Base-by-base conservation (phyloP, 2,797 vertebrate species). In the Malacoraja senta region DNA sequence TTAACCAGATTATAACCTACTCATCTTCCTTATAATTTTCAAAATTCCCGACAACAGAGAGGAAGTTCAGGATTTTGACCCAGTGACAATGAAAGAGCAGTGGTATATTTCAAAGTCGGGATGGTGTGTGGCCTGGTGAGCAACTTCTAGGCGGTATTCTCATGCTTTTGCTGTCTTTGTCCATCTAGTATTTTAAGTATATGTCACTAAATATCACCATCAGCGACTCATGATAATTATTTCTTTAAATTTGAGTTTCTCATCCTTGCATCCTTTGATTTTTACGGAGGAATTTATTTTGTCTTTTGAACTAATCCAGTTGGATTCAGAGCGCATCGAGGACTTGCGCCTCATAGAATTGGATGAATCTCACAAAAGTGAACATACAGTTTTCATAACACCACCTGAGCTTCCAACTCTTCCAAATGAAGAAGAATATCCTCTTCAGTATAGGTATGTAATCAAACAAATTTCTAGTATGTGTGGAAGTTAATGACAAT, bases 361-460 rank as follows among this genome's bases (percentile, higher is more conserved):
- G 95, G 98, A 99, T 94, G 98, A 99, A 93, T 99, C 99, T 26
- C 97, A 99, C 95, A 97, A 96, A 95, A 99, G 99, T 13, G 99
- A 99, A 95, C 99, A 99, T 95, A 99, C 99, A 0, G 99, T 99
- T 93, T 99, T 98, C 94, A 98, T 99, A 95, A 99, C 98, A 80
- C 99, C 99, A 2, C 99, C 98, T 0, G 99, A 99, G 95, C 98
- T 99, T 93, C 98, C 98, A 84, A 97, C 97, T 4, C 97, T 98
- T 63, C 98, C 98, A 19, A 97, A 97, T 86, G 98, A 98, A 94
- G 98, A 99, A 94, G 99, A 99, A 93, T 97, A 98, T 94, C 97
- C 98, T 91, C 96, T 98, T 63, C 97, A 98, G 93, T 98, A 99
- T 95, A 99, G 99, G 98, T 99, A 98, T 72, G n/a, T 2, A 3